Evolutionary conservation across 53 echinoderm and acorn worm species (phyloP).

Genomic region (Arbacia lixula): DNA sequence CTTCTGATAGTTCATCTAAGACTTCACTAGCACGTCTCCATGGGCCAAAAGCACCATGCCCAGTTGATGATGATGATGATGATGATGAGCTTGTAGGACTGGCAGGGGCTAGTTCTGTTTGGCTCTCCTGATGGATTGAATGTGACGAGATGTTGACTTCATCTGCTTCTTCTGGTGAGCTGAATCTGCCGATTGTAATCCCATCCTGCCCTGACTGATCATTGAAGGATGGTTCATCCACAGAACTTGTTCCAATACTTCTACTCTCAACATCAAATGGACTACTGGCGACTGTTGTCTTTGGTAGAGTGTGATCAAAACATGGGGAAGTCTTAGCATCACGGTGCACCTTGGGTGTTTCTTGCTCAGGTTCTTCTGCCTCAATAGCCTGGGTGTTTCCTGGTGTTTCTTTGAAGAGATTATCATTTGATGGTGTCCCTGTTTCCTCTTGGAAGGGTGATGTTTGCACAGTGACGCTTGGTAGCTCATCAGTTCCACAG

Average conservation of each 20-base stretch:
- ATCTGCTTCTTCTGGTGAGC: neutral
- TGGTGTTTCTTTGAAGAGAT: neutral
- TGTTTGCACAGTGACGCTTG: constrained; percentile 22
- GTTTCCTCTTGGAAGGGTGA: constrained; percentile 6
- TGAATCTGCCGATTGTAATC: neutral
- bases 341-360: neutral
- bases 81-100: constrained; percentile 17
- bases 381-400: neutral
- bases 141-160: constrained; percentile 16
- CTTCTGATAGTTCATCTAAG: constrained; percentile 29
- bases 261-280: neutral
- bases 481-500: neutral
- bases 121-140: constrained; percentile 17
- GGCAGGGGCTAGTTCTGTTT: constrained; percentile 5
- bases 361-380: neutral
- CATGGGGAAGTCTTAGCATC: neutral
- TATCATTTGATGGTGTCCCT: neutral
- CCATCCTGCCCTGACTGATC: neutral
- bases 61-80: constrained; percentile 15
- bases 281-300: neutral
- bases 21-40: constrained; percentile 46
- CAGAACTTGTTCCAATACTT: constrained; percentile 22
- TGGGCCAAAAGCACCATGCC: neutral
- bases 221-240: neutral
- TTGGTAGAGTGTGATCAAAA: neutral